Percentiles rank a stretch among this genome's conserved stretches.
Conservation (phyloP, 2,888 invertebrate species). For the Apodemia hepburni region DNA sequence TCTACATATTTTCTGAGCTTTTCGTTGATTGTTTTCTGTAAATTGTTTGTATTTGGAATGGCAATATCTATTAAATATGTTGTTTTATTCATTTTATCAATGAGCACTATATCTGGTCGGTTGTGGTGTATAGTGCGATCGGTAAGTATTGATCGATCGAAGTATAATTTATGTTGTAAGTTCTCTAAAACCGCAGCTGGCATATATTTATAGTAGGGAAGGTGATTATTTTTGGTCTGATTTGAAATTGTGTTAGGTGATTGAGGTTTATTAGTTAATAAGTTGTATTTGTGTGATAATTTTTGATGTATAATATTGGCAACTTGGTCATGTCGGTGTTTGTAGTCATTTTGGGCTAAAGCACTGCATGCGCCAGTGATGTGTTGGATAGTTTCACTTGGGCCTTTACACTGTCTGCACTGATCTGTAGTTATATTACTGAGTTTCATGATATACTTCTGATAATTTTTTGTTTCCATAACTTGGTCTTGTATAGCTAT, state of each 20-base stretch:
- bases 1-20: neutral
- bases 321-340: neutral
- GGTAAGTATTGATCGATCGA: neutral
- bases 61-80: no score
- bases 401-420: neutral
- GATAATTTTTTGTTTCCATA: neutral
- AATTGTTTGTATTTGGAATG: neutral
- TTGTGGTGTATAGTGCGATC: neutral
- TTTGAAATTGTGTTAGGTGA: neutral
- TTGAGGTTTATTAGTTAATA: neutral
- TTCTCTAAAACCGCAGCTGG: neutral
- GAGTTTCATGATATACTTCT: neutral
- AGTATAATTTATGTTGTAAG: neutral
- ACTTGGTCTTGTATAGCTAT: neutral
- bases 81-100: neutral
- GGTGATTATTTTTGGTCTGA: neutral
- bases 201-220: neutral
- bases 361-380: neutral
- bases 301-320: neutral
- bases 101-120: neutral
- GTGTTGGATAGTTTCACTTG: constrained; percentile 7
- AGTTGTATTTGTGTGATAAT: neutral
- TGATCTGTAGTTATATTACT: neutral
- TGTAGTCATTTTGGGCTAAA: neutral
- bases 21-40: neutral